Evolutionary conservation across 2,888 invertebrate species (phyloP), one percentile per base, ranked within the genome.

Genomic region (Opisthograptis luteolata): DNA sequence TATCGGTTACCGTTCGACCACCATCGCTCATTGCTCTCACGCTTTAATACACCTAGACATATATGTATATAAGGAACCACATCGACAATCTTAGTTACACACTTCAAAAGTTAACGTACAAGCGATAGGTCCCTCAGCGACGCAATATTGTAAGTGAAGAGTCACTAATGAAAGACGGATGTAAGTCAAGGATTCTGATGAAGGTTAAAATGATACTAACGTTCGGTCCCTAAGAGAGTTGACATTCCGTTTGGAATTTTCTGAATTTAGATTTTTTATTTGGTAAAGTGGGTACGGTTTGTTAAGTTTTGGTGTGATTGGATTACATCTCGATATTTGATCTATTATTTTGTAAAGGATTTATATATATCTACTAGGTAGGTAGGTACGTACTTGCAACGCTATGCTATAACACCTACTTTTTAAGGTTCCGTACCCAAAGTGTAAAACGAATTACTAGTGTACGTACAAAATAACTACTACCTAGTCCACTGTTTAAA

Each of bases 161-260:
- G 39, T 50, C 27, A 14, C 43, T 59, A 59, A 59, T 56, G 48
- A 59, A 56, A 41, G 51, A 56, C 43, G 48, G 59, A 56, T 59
- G 46, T 19, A 10, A 44, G 54, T 54, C 59, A 43, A 44, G 49
- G 40, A 39, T 31, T 25, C 17, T 28, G 31, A 25, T 22, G 15
- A 41, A 35, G 41, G 20, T 40, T 41, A 34, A 27, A 41, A 15
- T 41, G 35, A 41, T 35, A 47, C 41, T 41, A 39, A n/a, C n/a
- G 9, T 14, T 24, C 30, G 22, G 10, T 12, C 35, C 35, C 47
- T 35, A 13, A 24, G 35, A 30, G 47, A 24, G 12, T 35, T 24
- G 27, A 34, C 35, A 40, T 40, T 41, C 35, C 35, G 47, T 41
- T 35, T 34, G 27, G 34, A 15, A 20, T 19, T 10, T 5, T 13